Evolutionary conservation across 1,140 invertebrate genomes (phyloP).

Genomic region (Achroia grisella): DNA sequence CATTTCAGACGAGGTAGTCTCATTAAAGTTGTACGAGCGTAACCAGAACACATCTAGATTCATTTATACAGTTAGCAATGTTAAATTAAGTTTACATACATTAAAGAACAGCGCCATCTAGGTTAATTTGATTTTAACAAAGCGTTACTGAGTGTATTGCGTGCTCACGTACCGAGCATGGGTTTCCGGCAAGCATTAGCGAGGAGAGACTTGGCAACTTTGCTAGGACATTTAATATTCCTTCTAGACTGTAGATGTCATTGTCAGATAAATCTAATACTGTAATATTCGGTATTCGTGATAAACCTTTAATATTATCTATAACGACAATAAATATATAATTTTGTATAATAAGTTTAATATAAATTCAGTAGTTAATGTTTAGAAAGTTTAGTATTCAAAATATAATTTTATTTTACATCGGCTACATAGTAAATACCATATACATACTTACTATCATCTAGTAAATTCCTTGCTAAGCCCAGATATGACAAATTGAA

Average conservation of each 20-base stretch:
- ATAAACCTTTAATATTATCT: conserved; percentile 27
- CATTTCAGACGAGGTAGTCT: conserved; percentile 36
- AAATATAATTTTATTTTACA: no score
- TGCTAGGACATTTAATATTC: conserved; percentile 44
- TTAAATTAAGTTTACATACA: neutral
- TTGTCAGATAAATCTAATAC: conserved; percentile 71
- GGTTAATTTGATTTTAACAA: neutral
- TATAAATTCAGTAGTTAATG: no score
- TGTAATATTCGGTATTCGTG: conserved; percentile 30
- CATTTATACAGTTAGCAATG: conserved; percentile 2
- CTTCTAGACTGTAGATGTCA: conserved; percentile 68
- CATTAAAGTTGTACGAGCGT: conserved; percentile 32
- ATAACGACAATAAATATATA: conserved; percentile 10
- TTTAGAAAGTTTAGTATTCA: no score
- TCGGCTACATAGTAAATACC: no score
- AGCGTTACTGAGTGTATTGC: neutral
- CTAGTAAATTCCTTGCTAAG: conserved; percentile 43
- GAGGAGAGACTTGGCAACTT: conserved; percentile 46
- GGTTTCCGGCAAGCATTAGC: conserved; percentile 68
- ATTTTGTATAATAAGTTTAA: no score
- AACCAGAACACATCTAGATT: conserved; percentile 39
- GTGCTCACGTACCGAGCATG: conserved; percentile 57
- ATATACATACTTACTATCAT: conserved; percentile 21
- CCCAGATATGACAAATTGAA: conserved; percentile 43
- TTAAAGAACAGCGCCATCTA: conserved; percentile 30